Evolutionary conservation across 37 sponge, comb jelly and placozoan species (phyloP), one percentile per base, ranked within the genome.

Genomic region (Lycopodina hypogea): DNA sequence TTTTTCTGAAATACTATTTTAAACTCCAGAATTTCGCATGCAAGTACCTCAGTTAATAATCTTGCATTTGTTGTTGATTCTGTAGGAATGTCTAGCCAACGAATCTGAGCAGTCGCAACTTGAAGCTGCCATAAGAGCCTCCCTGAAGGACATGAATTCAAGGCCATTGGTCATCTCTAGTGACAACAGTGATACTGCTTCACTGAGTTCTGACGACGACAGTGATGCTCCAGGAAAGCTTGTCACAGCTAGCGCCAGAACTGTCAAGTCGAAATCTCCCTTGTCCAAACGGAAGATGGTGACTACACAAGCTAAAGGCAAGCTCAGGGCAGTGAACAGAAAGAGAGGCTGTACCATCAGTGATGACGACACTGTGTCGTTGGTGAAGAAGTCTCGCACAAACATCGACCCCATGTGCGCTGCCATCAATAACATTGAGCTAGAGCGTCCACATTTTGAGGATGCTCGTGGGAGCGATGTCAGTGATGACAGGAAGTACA

Each of bases 91-190:
- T 12, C 17, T 65, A 4, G 11, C 30, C 35, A 65, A 92, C 37
- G 50, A 73, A 15, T 86, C 84, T 24, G 95, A 94, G 35, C 80
- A 94, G 37, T 61, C 72, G 0, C 95, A 94, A 62, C 30, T 94
- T 0, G 88, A 83, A 59, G 90, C 93, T 32, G 95, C 95, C 32
- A 92, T 94, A 12, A 74, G 72, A 21, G 93, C 91, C 4, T 94
- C 95, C 0, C 70, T 94, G 0, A 32, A 77, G 4, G 90, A 90
- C 0, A 41, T 52, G 4, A 11, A 40, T 15, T 3, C 48, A 74
- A 3, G 3, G 3, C 45, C 57, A 3, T 61, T 15, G 64, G 63
- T 32, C 39, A 82, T 6, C 22, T 64, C 2, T 63, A 56, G 1
- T 56, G 71, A 55, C 38, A 81, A 79, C 68, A 84, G 86, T 72